Percentiles rank a stretch among this genome's conserved stretches.
Evolutionary conservation across 2,113 vertebrate genomes (phyloP).

Genomic region (Esox niger): DNA sequence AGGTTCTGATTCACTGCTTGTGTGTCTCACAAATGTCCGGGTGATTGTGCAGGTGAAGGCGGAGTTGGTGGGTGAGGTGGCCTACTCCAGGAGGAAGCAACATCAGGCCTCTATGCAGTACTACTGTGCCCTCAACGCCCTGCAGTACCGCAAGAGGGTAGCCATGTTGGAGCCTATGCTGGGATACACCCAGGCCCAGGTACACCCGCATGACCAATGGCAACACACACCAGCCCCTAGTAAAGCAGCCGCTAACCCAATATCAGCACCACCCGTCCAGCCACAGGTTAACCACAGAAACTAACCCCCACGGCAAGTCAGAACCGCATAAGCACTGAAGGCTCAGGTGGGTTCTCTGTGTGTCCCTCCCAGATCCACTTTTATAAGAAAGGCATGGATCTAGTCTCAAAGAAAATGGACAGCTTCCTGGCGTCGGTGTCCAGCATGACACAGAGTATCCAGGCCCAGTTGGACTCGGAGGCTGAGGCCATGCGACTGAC

Average conservation of each 20-base stretch:
- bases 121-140: constrained; percentile 92
- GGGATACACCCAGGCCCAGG: constrained; percentile 91
- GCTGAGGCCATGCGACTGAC: constrained; percentile 84
- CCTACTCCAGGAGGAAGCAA: constrained; percentile 88
- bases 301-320: background rate
- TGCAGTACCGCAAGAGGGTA: constrained; percentile 91
- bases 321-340: background rate
- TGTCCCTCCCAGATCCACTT: constrained; percentile 81
- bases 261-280: no score
- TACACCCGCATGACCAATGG: constrained; percentile 23
- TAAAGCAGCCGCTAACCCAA: no score
- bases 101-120: constrained; percentile 94
- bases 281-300: background rate
- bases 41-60: constrained; percentile 79
- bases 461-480: constrained; percentile 85
- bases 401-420: constrained; percentile 91
- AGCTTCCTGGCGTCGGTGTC: constrained; percentile 83
- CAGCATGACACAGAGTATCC: constrained; percentile 88
- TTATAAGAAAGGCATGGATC: constrained; percentile 91
- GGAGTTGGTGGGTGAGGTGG: constrained; percentile 88
- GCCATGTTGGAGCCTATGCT: constrained; percentile 96
- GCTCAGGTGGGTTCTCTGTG: background rate
- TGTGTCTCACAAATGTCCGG: constrained; percentile 2
- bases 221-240: background rate
- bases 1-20: background rate